A percentile compares a stretch with the other conserved stretches of the same genome.
Conservation (phyloP, 2,888 invertebrate species). For the Eucera pruinosa region DNA sequence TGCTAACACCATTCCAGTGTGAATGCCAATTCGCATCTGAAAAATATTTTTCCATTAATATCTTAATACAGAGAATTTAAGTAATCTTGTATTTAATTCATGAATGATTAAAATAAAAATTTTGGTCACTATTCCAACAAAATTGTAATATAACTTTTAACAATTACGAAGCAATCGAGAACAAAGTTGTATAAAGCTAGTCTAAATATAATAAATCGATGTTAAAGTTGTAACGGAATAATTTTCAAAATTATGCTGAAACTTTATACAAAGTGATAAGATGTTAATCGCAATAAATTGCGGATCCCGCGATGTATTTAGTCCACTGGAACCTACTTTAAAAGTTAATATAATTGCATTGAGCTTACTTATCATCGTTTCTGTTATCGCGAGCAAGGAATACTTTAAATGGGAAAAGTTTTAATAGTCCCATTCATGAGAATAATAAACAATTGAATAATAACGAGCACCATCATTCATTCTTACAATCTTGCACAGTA, state of each 20-base stretch:
- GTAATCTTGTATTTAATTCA: too few relatives aligned
- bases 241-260: not conserved
- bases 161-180: too few relatives aligned
- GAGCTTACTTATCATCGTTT: constrained; percentile 15
- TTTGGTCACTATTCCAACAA: too few relatives aligned
- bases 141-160: too few relatives aligned
- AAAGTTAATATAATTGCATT: constrained; percentile 45
- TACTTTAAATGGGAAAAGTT: constrained; percentile 67
- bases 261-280: not conserved
- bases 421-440: constrained; percentile 55
- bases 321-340: constrained; percentile 25
- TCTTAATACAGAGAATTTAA: too few relatives aligned
- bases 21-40: constrained; percentile 97
- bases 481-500: not conserved
- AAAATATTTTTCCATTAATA: constrained; percentile 50
- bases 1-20: constrained; percentile 96
- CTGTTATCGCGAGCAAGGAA: constrained; percentile 35
- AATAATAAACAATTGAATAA: constrained; percentile 58
- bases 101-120: too few relatives aligned
- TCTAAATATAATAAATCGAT: not conserved
- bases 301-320: constrained; percentile 9
- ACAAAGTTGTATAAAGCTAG: too few relatives aligned
- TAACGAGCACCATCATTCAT: constrained; percentile 38
- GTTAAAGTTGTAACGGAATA: not conserved
- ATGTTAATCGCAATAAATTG: not conserved